Percentiles rank a stretch among this genome's conserved stretches.
Conservation (phyloP, 2,113 vertebrate genomes). For the Campylomormyrus tamandua region DNA sequence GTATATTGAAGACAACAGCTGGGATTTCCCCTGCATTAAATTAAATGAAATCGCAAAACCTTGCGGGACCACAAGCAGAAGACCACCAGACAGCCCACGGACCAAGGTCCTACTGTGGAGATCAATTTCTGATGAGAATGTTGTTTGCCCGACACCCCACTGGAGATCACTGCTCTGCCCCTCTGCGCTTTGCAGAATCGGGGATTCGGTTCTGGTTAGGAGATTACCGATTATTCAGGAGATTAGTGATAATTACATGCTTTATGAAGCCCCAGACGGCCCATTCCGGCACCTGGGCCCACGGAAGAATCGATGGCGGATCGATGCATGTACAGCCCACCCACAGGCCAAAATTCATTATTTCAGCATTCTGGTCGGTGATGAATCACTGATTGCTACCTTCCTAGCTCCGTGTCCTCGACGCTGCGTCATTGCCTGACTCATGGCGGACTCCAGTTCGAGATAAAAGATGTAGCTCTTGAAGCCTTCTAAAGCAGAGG, state of each 20-base stretch:
- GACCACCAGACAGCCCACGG: background rate
- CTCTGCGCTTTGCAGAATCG: background rate
- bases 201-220: background rate
- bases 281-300: background rate
- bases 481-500: too few relatives aligned
- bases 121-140: constrained; percentile 9
- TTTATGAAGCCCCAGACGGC: background rate
- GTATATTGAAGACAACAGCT: background rate
- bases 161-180: background rate
- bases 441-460: background rate
- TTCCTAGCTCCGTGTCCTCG: background rate
- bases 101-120: background rate
- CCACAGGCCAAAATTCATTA: background rate
- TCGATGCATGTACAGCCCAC: background rate
- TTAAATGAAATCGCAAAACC: background rate
- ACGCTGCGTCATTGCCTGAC: background rate
- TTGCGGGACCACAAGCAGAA: background rate
- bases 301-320: background rate
- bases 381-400: background rate
- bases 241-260: constrained; percentile 8
- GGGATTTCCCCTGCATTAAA: background rate
- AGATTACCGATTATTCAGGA: background rate
- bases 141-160: background rate
- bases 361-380: constrained; percentile 4
- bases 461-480: background rate